These are phyloP conservation scores for Ditylenchus dipsaci DNA, from an alignment of 1,140 invertebrate species.

Conservation along the genomic window DNA sequence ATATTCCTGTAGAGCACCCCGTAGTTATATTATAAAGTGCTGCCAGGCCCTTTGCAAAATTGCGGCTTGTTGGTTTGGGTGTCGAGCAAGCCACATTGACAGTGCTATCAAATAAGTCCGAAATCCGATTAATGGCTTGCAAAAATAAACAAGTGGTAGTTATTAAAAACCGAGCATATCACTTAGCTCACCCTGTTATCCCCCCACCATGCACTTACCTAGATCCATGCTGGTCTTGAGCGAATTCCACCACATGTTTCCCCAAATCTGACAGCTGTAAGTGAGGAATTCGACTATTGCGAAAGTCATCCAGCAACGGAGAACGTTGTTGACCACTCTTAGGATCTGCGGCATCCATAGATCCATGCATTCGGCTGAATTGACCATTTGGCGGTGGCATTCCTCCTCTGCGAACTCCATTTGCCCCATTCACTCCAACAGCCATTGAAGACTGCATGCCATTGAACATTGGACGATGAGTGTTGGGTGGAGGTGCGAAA, in stretches of 20 bases:
- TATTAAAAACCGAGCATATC: no score
- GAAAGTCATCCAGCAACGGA: slow-evolving; percentile 51
- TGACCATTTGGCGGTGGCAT: background rate
- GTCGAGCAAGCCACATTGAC: no score
- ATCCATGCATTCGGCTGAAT: background rate
- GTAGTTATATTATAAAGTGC: no score
- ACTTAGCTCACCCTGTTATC: no score
- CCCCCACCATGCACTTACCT: slow-evolving; percentile 61
- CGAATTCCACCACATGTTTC: slow-evolving; percentile 94
- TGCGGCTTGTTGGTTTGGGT: no score
- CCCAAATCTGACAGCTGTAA: slow-evolving; percentile 83
- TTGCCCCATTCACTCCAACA: background rate
- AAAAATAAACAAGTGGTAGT: no score
- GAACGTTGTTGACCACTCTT: slow-evolving; percentile 35
- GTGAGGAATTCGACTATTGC: slow-evolving; percentile 69
- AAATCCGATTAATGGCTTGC: background rate
- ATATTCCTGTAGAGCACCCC: no score
- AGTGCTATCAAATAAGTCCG: no score
- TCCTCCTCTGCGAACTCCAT: background rate
- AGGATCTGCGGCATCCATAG: slow-evolving; percentile 25
- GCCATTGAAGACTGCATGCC: background rate
- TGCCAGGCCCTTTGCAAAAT: no score
- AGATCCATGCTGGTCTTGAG: slow-evolving; percentile 98
- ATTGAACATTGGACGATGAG: background rate
- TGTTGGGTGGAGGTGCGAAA: slow-evolving; percentile 1